Conservation (phyloP, 2,797 vertebrate genomes). For the Oryzias dopingdopingensis region DNA sequence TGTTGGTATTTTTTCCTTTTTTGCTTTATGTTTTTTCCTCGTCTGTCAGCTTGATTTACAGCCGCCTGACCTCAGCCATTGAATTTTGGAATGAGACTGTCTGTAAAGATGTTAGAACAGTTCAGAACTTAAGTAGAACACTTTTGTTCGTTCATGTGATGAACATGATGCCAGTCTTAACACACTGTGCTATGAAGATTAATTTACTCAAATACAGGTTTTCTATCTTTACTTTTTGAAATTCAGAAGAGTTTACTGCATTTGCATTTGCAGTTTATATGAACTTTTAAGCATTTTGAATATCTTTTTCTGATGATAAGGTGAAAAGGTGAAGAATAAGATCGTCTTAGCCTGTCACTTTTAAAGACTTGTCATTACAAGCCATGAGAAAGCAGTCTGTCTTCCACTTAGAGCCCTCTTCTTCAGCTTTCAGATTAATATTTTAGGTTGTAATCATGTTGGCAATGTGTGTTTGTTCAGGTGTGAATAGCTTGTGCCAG, state of each 20-base stretch:
- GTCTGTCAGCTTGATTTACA: constrained; percentile 6
- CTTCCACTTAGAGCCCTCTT: constrained; percentile 13
- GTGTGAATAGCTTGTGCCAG: constrained; percentile 97
- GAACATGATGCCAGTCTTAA: constrained; percentile 8
- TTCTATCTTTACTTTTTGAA: too few species aligned
- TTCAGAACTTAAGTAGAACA: too few species aligned
- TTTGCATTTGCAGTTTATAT: too few species aligned
- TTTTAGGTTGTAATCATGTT: constrained; percentile 29
- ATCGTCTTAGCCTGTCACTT: too few species aligned
- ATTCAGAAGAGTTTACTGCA: neutral
- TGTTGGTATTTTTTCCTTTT: neutral
- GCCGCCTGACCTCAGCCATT: constrained; percentile 7
- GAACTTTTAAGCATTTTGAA: too few species aligned
- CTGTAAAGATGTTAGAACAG: constrained; percentile 15
- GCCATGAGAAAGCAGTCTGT: too few species aligned
- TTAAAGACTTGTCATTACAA: too few species aligned
- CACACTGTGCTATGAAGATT: too few species aligned
- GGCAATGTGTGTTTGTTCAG: constrained; percentile 64
- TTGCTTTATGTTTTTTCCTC: neutral
- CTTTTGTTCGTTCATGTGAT: constrained; percentile 22
- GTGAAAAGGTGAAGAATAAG: too few species aligned
- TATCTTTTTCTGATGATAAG: too few species aligned
- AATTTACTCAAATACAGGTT: too few species aligned
- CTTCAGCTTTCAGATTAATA: constrained; percentile 54
- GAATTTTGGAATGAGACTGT: constrained; percentile 1